A percentile compares a stretch with the other conserved stretches of the same genome.
phyloP scores from a whole-genome alignment of 2,113 vertebrate species.

The Nestor notabilis region DNA sequence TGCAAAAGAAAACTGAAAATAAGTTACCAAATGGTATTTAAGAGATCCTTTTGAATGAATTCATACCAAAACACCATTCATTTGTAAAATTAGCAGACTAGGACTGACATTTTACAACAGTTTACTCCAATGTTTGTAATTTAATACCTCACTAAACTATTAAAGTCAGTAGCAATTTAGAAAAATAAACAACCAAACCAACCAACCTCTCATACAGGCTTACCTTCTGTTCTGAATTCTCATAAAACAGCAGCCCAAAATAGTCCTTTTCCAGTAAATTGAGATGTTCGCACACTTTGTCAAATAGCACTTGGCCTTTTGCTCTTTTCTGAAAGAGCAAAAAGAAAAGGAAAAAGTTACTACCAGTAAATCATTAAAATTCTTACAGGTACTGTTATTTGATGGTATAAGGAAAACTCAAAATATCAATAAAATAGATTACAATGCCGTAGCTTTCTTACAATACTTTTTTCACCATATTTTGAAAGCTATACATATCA shows the following conservation, averaged over 20 bases:
- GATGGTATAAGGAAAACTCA: accelerated
- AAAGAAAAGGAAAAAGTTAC: neutral
- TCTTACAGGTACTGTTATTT: neutral
- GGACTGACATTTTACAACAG: neutral
- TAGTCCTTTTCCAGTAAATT: conserved; percentile 90
- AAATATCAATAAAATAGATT: neutral
- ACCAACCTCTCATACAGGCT: neutral
- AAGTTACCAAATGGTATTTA: neutral
- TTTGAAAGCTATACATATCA: neutral
- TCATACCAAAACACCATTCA: neutral
- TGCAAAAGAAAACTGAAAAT: neutral
- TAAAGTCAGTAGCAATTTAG: neutral
- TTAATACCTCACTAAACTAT: neutral
- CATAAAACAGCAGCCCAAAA: conserved; percentile 82
- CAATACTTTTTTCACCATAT: neutral
- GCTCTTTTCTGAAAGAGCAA: conserved; percentile 77
- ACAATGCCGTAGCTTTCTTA: neutral
- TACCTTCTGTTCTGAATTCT: conserved; percentile 83
- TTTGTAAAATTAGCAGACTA: neutral
- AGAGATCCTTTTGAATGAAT: neutral
- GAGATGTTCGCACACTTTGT: conserved; percentile 85
- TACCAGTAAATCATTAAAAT: neutral
- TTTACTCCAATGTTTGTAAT: neutral
- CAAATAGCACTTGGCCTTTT: conserved; percentile 83
- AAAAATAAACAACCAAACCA: neutral